These are phyloP conservation scores for Poeciliopsis paucimaculata DNA, from an alignment of 2,797 vertebrate genomes.

Conservation along the genomic window DNA sequence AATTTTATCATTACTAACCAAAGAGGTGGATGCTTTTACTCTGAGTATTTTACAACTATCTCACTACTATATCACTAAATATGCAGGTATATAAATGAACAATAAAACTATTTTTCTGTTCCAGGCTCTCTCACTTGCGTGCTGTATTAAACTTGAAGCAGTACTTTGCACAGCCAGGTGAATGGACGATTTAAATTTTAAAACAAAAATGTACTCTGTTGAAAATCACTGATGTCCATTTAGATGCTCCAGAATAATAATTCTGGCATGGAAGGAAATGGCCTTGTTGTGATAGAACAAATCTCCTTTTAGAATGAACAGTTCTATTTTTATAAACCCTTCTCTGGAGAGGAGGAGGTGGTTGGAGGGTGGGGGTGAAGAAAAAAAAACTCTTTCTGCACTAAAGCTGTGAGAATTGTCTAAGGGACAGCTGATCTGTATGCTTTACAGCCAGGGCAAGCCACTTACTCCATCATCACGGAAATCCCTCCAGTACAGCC, in stretches of 20 bases:
- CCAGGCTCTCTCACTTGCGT: conserved; percentile 3
- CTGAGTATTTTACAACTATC: conserved; percentile 10
- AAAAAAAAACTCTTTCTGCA: conserved; percentile 32
- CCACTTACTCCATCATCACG: conserved; percentile 74
- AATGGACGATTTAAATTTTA: conserved; percentile 50
- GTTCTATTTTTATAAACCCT: conserved; percentile 67
- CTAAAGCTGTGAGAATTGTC: conserved; percentile 64
- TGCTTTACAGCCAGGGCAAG: conserved; percentile 63
- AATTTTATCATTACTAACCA: background rate
- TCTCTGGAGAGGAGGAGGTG: conserved; percentile 43
- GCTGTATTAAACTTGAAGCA: conserved; percentile 34
- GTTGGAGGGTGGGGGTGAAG: background rate
- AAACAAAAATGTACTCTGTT: conserved; percentile 51
- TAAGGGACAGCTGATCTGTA: conserved; percentile 62
- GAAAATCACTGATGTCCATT: conserved; percentile 56
- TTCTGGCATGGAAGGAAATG: conserved; percentile 41
- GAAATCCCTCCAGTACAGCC: conserved; percentile 73
- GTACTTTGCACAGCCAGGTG: conserved; percentile 10
- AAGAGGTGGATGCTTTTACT: conserved; percentile 5
- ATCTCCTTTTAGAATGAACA: conserved; percentile 41
- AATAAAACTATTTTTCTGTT: conserved; percentile 15
- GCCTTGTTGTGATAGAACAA: conserved; percentile 47
- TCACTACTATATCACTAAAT: conserved; percentile 17
- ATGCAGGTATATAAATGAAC: conserved; percentile 25
- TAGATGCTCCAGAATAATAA: conserved; percentile 54